A percentile compares a stretch with the other conserved stretches of the same genome.
Conservation (phyloP, 2,797 vertebrate species). For the Allenopithecus nigroviridis region DNA sequence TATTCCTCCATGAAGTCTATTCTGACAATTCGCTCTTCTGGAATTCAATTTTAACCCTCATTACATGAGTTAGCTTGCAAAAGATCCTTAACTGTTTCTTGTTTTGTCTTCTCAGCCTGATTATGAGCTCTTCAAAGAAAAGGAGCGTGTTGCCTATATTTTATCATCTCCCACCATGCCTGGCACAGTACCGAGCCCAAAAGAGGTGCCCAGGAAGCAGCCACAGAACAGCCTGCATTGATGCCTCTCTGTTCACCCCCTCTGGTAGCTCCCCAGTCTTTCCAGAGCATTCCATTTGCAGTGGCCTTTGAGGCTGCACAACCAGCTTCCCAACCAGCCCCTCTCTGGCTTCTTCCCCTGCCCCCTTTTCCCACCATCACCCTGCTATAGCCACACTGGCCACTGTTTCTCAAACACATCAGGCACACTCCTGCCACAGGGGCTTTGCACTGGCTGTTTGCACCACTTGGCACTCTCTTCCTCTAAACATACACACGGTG, state of each 20-base stretch:
- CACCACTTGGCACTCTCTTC: background rate
- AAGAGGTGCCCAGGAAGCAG: background rate
- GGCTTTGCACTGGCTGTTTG: background rate
- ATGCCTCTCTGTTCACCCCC: background rate
- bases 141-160: background rate
- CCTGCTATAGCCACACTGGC: background rate
- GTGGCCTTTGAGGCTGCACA: background rate
- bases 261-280: background rate
- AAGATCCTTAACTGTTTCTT: background rate
- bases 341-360: background rate
- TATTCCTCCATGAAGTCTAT: background rate
- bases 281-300: background rate
- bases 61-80: background rate
- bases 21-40: background rate
- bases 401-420: background rate
- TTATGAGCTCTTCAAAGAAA: slow-evolving; percentile 1
- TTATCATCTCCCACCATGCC: background rate
- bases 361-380: background rate
- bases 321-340: background rate
- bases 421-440: background rate
- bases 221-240: background rate
- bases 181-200: background rate
- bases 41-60: background rate
- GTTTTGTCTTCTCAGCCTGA: background rate
- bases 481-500: background rate